Percentiles rank a stretch among this genome's conserved stretches.
Conservation (phyloP, 2,888 invertebrate genomes). For the Scaptomyza tumidula region DNA sequence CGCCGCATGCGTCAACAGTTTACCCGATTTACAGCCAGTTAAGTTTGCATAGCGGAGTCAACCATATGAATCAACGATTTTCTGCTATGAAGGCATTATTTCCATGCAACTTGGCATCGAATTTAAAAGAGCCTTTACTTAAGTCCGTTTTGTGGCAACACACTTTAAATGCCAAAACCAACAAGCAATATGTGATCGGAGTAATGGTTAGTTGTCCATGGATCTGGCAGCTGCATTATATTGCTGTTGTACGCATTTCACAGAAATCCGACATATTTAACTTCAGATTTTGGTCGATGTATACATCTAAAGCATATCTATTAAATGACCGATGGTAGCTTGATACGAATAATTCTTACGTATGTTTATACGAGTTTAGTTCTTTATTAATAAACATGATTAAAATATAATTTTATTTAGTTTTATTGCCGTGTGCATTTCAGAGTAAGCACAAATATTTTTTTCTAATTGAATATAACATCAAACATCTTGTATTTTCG, state of each 20-base stretch:
- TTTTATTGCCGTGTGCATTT: not conserved
- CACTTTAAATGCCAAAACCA: constrained; percentile 80
- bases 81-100: constrained; percentile 76
- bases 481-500: not conserved
- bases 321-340: constrained; percentile 3
- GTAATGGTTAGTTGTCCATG: constrained; percentile 1
- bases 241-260: constrained; percentile 5
- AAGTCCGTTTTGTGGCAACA: not conserved
- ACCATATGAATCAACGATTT: constrained; percentile 79
- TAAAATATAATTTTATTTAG: not conserved
- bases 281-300: constrained; percentile 1
- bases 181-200: constrained; percentile 77
- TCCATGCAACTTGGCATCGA: constrained; percentile 30
- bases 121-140: constrained; percentile 29
- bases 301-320: not conserved
- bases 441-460: not conserved
- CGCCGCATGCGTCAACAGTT: constrained; percentile 69
- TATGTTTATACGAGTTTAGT: not conserved
- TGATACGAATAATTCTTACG: not conserved
- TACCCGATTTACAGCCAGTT: constrained; percentile 75
- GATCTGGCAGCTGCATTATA: constrained; percentile 39
- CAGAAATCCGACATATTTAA: constrained; percentile 1
- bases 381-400: not conserved
- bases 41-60: constrained; percentile 75
- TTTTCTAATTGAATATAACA: not conserved